phyloP scores from a whole-genome alignment of 2,888 invertebrate species.

The Melieria picta region DNA sequence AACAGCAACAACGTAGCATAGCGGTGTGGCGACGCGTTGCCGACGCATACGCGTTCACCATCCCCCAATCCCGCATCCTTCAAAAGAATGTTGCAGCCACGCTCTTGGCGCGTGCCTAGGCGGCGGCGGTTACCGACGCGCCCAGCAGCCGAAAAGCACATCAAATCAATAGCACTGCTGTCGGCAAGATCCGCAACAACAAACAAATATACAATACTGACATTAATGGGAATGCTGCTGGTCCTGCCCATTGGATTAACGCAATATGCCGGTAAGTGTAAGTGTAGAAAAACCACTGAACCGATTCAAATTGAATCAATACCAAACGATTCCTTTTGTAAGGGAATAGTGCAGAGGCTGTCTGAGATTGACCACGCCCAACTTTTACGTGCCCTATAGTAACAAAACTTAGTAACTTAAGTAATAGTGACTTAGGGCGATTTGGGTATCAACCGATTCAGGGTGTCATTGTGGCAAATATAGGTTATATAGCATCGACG shows the following conservation, averaged over 20 bases:
- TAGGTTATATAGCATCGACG: too few relatives aligned
- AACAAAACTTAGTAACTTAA: too few relatives aligned
- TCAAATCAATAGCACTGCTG: background rate
- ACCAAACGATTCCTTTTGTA: too few relatives aligned
- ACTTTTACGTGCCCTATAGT: too few relatives aligned
- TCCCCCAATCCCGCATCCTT: too few relatives aligned
- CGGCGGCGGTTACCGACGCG: background rate
- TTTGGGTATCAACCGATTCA: too few relatives aligned
- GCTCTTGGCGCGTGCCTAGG: background rate
- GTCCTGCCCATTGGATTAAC: slow-evolving; percentile 1
- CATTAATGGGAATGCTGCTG: background rate
- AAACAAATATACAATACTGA: background rate
- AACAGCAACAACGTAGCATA: too few relatives aligned
- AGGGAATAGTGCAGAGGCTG: too few relatives aligned
- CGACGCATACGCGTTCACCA: background rate
- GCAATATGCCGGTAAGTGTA: background rate
- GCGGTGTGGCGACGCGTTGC: background rate
- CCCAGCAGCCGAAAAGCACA: background rate
- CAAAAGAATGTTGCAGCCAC: background rate
- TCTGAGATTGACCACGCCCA: too few relatives aligned
- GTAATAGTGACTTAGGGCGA: too few relatives aligned
- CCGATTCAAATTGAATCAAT: too few relatives aligned
- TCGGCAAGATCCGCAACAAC: background rate
- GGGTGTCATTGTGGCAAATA: too few relatives aligned
- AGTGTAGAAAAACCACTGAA: background rate